phyloP scores from a whole-genome alignment of 2,113 vertebrate species.

The Acinonyx jubatus region DNA sequence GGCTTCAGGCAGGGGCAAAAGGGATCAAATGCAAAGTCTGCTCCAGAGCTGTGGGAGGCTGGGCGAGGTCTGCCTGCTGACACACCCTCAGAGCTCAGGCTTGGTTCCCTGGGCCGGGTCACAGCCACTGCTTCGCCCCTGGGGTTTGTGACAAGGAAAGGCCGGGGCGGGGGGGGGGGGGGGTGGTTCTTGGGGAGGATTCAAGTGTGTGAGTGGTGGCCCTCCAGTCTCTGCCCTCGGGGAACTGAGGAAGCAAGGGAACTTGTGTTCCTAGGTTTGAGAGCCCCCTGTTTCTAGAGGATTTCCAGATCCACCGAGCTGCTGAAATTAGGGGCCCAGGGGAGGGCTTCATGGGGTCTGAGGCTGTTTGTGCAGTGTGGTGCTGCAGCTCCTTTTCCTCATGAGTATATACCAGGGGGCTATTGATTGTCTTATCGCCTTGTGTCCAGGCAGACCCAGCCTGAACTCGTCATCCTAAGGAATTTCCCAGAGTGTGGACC shows the following conservation, averaged over 20 bases:
- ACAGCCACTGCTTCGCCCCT: neutral
- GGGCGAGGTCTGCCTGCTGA: fast-evolving
- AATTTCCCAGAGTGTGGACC: neutral
- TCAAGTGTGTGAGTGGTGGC: neutral
- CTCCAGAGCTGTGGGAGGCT: neutral
- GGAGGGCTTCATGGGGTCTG: neutral
- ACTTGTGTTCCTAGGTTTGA: neutral
- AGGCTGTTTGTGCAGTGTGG: neutral
- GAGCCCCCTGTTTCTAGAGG: neutral
- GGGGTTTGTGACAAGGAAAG: neutral
- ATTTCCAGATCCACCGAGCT: neutral
- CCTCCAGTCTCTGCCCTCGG: neutral
- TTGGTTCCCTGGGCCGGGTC: neutral
- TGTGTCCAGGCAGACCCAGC: neutral
- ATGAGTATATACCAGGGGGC: too few species aligned
- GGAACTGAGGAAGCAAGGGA: neutral
- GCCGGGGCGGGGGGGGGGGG: too few species aligned
- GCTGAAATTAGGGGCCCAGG: neutral
- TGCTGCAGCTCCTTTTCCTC: neutral
- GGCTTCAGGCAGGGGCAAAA: neutral
- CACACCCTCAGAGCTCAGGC: neutral
- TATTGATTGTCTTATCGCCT: neutral
- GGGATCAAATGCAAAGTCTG: neutral
- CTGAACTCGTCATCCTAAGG: neutral
- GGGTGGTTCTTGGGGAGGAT: neutral